Evolutionary conservation across 2,888 invertebrate species (phyloP).

Genomic region (Campoletis raptor): DNA sequence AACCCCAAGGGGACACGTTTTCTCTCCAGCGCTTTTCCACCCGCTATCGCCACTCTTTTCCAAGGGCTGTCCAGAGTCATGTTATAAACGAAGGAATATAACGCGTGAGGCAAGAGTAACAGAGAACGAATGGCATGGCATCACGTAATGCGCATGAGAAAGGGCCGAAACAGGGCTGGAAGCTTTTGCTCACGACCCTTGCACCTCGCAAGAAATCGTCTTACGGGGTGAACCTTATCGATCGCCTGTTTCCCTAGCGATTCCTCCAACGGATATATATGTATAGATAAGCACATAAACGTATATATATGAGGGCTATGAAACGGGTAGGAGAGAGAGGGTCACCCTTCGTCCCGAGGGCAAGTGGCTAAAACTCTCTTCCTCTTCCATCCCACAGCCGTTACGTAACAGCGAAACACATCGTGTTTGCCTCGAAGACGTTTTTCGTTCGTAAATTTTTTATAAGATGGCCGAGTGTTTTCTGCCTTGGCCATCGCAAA

Average conservation of each 20-base stretch:
- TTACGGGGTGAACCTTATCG: conserved; percentile 80
- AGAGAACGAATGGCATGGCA: conserved; percentile 39
- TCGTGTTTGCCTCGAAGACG: conserved; percentile 71
- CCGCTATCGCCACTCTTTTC: conserved; percentile 47
- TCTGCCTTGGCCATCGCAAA: conserved; percentile 50
- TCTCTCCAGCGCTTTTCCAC: conserved; percentile 58
- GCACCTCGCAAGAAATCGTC: conserved; percentile 82
- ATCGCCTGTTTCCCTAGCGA: conserved; percentile 75
- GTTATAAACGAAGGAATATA: conserved; percentile 51
- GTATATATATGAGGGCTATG: conserved; percentile 9
- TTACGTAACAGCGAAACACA: conserved; percentile 26
- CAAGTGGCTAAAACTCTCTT: conserved; percentile 47
- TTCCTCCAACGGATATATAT: conserved; percentile 66
- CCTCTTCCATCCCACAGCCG: conserved; percentile 26
- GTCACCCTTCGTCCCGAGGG: conserved; percentile 68
- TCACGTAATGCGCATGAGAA: conserved; percentile 33
- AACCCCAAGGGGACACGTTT: conserved; percentile 75
- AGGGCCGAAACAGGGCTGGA: conserved; percentile 61
- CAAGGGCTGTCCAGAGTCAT: conserved; percentile 75
- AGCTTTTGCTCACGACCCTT: conserved; percentile 65
- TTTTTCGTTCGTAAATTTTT: conserved; percentile 72
- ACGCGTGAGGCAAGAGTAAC: conserved; percentile 1
- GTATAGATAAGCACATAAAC: conserved; percentile 7
- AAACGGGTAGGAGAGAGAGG: conserved; percentile 51
- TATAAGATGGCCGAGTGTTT: conserved; percentile 68